Evolutionary conservation across 2,113 vertebrate species (phyloP).

Genomic region (Baryphthengus martii): DNA sequence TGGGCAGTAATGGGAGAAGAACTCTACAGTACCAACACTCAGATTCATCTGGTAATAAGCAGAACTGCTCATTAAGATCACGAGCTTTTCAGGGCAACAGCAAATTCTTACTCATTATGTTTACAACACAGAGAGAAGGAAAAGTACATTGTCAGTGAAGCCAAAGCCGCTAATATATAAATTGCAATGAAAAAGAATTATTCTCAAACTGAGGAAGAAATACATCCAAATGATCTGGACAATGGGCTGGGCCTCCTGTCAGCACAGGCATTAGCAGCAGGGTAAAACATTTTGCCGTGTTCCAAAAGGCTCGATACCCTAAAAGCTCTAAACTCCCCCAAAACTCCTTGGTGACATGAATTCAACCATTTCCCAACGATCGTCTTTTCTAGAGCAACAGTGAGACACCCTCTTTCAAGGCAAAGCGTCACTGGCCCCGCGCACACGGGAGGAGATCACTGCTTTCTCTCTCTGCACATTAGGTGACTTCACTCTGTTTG

Average conservation of each 20-base stretch:
- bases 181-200: not conserved
- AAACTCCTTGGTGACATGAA: not conserved
- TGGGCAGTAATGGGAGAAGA: not conserved
- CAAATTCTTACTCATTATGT: not conserved
- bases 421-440: not conserved
- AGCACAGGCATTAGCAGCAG: not conserved
- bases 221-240: not conserved
- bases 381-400: not conserved
- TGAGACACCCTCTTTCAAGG: not conserved
- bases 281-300: not conserved
- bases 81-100: not conserved
- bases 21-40: not conserved
- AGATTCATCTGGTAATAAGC: not conserved
- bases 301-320: not conserved
- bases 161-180: not conserved
- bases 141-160: not conserved
- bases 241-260: not conserved
- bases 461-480: constrained; percentile 19
- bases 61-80: not conserved
- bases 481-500: constrained; percentile 62
- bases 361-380: not conserved
- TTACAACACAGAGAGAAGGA: not conserved
- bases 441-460: constrained; percentile 3
- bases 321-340: not conserved
- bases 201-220: not conserved